A percentile compares a stretch with the other conserved stretches of the same genome.
phyloP scores from a whole-genome alignment of 2,888 invertebrate species.

The Diadegma fenestrale region DNA sequence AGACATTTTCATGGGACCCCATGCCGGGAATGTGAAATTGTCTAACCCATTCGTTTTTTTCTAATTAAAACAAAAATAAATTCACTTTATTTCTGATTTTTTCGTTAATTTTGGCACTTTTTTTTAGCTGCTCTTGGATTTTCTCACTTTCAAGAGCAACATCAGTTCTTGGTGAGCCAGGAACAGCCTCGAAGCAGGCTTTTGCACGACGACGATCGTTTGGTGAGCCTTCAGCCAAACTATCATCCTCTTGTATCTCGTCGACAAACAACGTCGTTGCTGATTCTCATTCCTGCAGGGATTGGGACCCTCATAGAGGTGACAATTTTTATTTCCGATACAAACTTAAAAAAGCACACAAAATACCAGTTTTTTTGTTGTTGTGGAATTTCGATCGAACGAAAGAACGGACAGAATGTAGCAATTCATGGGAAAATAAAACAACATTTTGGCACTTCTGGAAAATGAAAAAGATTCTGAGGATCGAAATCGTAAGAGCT shows the following conservation, averaged over 20 bases:
- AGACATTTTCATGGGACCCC: no score
- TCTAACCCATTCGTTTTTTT: neutral
- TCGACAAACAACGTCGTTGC: conserved; percentile 96
- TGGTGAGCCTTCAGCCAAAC: conserved; percentile 98
- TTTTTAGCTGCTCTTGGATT: conserved; percentile 96
- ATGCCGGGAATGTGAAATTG: no score
- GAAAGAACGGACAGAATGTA: no score
- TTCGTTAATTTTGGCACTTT: conserved; percentile 35
- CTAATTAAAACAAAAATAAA: neutral
- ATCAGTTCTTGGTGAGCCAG: conserved; percentile 97
- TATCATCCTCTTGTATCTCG: conserved; percentile 95
- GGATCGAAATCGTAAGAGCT: conserved; percentile 87
- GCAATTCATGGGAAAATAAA: neutral
- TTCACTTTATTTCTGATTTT: neutral
- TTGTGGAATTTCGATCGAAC: no score
- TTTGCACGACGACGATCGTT: conserved; percentile 94
- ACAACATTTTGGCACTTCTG: conserved; percentile 88
- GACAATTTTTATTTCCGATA: conserved; percentile 65
- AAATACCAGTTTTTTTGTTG: no score
- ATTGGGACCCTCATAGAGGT: conserved; percentile 96
- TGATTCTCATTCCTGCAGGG: conserved; percentile 95
- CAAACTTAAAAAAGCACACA: no score
- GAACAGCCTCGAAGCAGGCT: conserved; percentile 93
- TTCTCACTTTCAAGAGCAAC: conserved; percentile 99
- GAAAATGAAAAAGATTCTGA: conserved; percentile 97